phyloP scores from a whole-genome alignment of 2,113 vertebrate genomes.

The Melospiza melodia region DNA sequence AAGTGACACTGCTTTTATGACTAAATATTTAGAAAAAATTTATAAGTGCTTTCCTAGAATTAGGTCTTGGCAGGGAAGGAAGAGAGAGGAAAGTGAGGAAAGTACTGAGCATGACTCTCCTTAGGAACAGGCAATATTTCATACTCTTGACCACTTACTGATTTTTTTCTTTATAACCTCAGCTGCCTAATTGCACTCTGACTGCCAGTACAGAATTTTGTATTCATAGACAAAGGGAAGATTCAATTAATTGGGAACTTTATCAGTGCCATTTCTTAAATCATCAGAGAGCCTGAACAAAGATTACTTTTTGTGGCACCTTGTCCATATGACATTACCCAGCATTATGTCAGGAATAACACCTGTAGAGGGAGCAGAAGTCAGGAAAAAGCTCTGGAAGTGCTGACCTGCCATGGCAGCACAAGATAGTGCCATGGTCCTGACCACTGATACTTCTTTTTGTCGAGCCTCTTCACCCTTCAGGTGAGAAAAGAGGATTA shows the following conservation, averaged over 20 bases:
- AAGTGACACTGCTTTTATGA: background rate
- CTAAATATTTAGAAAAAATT: background rate
- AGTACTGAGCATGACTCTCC: background rate
- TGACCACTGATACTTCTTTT: constrained; percentile 43
- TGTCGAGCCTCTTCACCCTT: constrained; percentile 68
- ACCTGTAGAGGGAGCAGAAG: constrained; percentile 40
- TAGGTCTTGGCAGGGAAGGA: background rate
- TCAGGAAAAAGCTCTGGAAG: background rate
- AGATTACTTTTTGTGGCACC: background rate
- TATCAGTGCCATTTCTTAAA: background rate
- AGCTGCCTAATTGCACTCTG: background rate
- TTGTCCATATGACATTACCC: background rate
- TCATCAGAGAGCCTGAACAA: background rate
- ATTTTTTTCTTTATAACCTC: background rate
- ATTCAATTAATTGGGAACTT: background rate
- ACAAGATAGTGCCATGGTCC: background rate
- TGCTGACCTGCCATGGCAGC: background rate
- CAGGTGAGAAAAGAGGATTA: constrained; percentile 79
- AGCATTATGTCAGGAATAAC: background rate
- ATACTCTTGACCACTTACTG: background rate
- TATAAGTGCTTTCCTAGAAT: background rate
- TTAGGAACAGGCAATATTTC: background rate
- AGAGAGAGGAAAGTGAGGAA: background rate
- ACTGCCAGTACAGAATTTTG: background rate
- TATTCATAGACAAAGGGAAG: background rate